Evolutionary conservation across 2,113 vertebrate species (phyloP).

Genomic region (Toxotes jaculatrix): DNA sequence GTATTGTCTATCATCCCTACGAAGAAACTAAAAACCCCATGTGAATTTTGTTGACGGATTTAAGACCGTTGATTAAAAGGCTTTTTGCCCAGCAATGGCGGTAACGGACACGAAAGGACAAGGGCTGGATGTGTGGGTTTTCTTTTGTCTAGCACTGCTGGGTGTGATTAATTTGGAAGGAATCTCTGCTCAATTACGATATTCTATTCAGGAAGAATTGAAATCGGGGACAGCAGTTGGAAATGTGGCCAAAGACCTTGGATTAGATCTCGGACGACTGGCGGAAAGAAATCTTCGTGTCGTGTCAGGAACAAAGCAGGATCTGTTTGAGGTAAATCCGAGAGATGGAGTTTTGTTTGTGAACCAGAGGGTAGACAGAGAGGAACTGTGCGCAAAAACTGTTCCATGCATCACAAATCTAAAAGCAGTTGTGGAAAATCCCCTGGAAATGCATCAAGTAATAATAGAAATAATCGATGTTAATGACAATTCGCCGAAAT

Average conservation of each 20-base stretch:
- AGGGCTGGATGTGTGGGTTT: constrained; percentile 51
- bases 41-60: not conserved
- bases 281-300: constrained; percentile 77
- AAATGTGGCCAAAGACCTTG: constrained; percentile 84
- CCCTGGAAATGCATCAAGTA: constrained; percentile 83
- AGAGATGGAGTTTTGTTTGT: constrained; percentile 78
- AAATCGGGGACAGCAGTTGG: constrained; percentile 74
- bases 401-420: constrained; percentile 73
- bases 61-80: not conserved
- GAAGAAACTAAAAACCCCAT: not conserved
- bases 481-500: constrained; percentile 82
- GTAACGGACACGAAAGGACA: constrained; percentile 2
- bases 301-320: constrained; percentile 80
- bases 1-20: not conserved
- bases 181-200: constrained; percentile 76
- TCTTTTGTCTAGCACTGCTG: constrained; percentile 61
- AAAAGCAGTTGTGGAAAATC: constrained; percentile 82
- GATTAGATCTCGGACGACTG: constrained; percentile 72
- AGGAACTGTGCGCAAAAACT: constrained; percentile 79
- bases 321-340: constrained; percentile 80
- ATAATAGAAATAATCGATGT: constrained; percentile 79
- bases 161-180: constrained; percentile 43
- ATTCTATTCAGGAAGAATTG: constrained; percentile 81
- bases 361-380: constrained; percentile 80
- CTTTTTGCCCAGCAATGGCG: constrained; percentile 58